phyloP scores from a whole-genome alignment of 2,797 vertebrate genomes.

The Pachyuromys duprasi region DNA sequence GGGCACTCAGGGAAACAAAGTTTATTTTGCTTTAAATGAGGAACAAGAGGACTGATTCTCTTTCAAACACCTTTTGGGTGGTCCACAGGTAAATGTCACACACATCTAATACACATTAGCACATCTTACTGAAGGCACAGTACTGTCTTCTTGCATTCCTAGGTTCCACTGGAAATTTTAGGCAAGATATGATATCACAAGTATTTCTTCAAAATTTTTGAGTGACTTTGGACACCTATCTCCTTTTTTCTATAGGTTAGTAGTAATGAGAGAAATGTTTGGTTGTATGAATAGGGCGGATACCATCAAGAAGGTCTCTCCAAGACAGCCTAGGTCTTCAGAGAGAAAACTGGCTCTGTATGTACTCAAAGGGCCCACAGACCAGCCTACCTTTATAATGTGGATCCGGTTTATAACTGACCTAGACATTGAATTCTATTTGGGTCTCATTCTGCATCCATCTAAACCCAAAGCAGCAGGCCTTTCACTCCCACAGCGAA shows the following conservation, averaged over 20 bases:
- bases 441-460: background rate
- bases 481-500: background rate
- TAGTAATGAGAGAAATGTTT: constrained; percentile 9
- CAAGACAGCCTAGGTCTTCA: background rate
- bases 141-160: background rate
- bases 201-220: background rate
- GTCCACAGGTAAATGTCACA: background rate
- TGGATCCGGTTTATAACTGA: background rate
- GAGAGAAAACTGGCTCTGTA: background rate
- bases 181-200: background rate
- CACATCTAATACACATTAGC: background rate
- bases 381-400: background rate
- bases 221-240: background rate
- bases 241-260: background rate
- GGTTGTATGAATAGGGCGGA: background rate
- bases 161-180: background rate
- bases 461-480: background rate
- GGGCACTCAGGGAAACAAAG: background rate
- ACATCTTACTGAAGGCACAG: too few relatives aligned
- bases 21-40: constrained; percentile 29
- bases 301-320: background rate
- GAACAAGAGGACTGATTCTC: background rate
- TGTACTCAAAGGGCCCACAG: background rate
- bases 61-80: background rate
- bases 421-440: background rate